A percentile compares a stretch with the other conserved stretches of the same genome.
Evolutionary conservation across 2,888 invertebrate species (phyloP).

Genomic region (Thereva unica): DNA sequence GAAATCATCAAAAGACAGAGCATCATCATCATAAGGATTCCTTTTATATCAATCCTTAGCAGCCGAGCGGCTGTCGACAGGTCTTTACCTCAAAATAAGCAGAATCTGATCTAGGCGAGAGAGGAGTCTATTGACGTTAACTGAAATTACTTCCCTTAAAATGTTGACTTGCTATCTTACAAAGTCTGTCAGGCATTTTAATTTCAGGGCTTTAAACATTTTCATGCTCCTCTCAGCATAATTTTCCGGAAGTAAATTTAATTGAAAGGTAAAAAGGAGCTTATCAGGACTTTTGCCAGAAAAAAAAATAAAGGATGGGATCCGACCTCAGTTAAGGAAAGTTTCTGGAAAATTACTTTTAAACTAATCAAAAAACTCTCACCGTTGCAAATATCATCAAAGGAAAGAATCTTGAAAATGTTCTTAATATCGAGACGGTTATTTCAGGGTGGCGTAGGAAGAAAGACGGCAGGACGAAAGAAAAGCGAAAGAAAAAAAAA

Average conservation of each 20-base stretch:
- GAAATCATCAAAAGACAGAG: too few species aligned
- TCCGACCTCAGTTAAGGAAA: slow-evolving; percentile 10
- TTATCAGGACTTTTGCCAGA: slow-evolving; percentile 7
- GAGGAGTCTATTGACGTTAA: too few species aligned
- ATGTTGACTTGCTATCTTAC: too few species aligned
- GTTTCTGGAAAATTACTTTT: slow-evolving; percentile 20
- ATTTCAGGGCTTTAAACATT: too few species aligned
- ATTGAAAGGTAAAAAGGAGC: slow-evolving; percentile 14
- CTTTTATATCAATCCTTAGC: too few species aligned
- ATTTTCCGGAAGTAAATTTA: slow-evolving; percentile 12
- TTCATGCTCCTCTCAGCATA: too few species aligned
- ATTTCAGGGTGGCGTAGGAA: slow-evolving; percentile 4
- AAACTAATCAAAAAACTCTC: slow-evolving; percentile 30
- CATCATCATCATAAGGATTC: too few species aligned
- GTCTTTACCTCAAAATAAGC: too few species aligned
- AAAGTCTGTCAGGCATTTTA: too few species aligned
- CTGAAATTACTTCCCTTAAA: too few species aligned
- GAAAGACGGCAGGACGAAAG: slow-evolving; percentile 11
- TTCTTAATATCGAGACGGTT: slow-evolving; percentile 23
- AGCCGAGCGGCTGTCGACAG: too few species aligned
- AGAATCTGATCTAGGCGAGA: too few species aligned
- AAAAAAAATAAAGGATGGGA: not conserved
- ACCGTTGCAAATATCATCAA: not conserved
- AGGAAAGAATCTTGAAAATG: slow-evolving; percentile 26
- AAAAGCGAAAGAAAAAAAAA: slow-evolving; percentile 5